These are phyloP conservation scores for Cyprinella venusta DNA, from an alignment of 2,797 vertebrate genomes.

Conservation along the genomic window DNA sequence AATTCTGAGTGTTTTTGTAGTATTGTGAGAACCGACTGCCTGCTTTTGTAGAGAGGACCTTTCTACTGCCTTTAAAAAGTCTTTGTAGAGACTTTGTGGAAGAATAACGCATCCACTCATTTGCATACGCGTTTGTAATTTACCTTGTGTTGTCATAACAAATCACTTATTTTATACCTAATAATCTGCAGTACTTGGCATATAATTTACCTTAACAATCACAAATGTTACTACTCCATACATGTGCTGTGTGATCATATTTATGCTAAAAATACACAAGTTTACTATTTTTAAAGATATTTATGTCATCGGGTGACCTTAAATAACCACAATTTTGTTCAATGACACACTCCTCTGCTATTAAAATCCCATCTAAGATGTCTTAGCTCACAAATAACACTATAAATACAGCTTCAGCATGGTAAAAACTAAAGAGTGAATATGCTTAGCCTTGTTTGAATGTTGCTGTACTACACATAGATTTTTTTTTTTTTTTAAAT, in stretches of 20 bases:
- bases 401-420: neutral
- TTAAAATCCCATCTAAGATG: neutral
- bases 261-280: neutral
- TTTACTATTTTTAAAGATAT: neutral
- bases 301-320: neutral
- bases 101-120: conserved; percentile 9
- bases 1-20: conserved; percentile 36
- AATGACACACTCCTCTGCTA: neutral
- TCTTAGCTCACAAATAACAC: neutral
- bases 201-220: neutral
- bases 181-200: conserved; percentile 24
- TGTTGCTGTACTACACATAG: neutral
- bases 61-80: conserved; percentile 33
- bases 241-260: neutral
- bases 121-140: conserved; percentile 23
- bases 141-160: conserved; percentile 37
- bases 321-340: neutral
- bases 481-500: neutral
- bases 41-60: conserved; percentile 36
- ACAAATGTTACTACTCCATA: neutral
- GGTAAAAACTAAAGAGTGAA: conserved; percentile 10
- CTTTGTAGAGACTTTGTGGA: conserved; percentile 32
- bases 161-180: conserved; percentile 14
- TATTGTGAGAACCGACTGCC: conserved; percentile 14
- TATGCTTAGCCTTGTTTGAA: neutral